phyloP scores from a whole-genome alignment of 2,113 vertebrate species.

The Dasypus novemcinctus region DNA sequence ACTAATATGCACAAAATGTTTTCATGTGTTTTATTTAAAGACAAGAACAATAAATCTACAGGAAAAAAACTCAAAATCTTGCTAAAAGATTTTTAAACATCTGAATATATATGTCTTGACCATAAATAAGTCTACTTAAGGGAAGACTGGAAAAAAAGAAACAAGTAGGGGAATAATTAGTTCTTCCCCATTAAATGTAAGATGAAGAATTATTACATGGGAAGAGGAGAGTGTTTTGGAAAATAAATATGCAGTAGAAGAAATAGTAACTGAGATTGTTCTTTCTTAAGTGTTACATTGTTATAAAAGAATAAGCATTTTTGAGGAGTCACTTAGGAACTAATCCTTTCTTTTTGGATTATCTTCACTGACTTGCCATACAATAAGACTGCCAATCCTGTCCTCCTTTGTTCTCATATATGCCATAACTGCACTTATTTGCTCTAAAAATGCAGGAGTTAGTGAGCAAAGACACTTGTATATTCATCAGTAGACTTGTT shows the following conservation, averaged over 20 bases:
- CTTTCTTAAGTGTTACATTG: not conserved
- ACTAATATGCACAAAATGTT: not conserved
- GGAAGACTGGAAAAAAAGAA: not conserved
- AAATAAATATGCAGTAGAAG: conserved; percentile 18
- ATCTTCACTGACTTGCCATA: not conserved
- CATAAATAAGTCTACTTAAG: not conserved
- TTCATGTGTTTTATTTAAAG: not conserved
- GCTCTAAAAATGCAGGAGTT: not conserved
- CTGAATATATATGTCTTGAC: too few relatives aligned
- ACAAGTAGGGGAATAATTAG: not conserved
- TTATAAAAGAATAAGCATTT: conserved; percentile 39
- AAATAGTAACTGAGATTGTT: not conserved
- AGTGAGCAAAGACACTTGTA: not conserved
- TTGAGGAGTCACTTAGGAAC: not conserved
- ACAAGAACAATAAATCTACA: fast-evolving
- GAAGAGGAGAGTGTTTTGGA: not conserved
- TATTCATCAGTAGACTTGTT: not conserved
- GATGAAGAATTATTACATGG: not conserved
- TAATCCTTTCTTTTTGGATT: not conserved
- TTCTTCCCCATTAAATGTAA: not conserved
- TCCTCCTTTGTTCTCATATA: not conserved
- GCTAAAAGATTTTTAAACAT: too few relatives aligned
- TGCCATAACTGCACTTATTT: not conserved
- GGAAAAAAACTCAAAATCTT: not conserved
- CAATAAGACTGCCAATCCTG: not conserved